Conservation (phyloP, 1,140 invertebrate species). For the Dreissena polymorpha region DNA sequence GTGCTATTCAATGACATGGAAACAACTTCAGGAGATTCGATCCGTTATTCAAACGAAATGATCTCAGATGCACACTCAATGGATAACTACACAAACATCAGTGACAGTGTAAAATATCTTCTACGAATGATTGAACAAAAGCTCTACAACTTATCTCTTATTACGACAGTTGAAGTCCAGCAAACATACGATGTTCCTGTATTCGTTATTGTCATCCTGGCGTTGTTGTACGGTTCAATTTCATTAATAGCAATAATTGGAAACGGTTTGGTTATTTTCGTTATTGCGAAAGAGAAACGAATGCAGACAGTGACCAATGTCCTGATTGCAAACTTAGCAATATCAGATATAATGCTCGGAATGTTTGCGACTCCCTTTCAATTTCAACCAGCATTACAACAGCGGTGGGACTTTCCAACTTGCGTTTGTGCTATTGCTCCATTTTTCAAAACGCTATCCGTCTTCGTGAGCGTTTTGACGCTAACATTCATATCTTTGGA, state of each 20-base stretch:
- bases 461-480: slow-evolving; percentile 91
- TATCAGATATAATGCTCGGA: slow-evolving; percentile 75
- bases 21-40: too few species aligned
- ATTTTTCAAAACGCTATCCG: slow-evolving; percentile 87
- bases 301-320: slow-evolving; percentile 92
- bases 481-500: slow-evolving; percentile 90
- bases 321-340: slow-evolving; percentile 83
- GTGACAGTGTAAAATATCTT: too few species aligned
- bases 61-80: too few species aligned
- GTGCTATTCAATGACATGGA: too few species aligned
- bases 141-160: too few species aligned
- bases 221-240: slow-evolving; percentile 90
- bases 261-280: slow-evolving; percentile 90
- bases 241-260: slow-evolving; percentile 89
- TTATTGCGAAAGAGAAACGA: slow-evolving; percentile 83
- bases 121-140: too few species aligned
- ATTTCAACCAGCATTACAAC: slow-evolving; percentile 91
- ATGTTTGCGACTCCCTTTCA: slow-evolving; percentile 83
- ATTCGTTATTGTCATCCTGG: slow-evolving; percentile 87
- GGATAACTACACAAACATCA: too few species aligned
- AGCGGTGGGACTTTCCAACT: slow-evolving; percentile 89
- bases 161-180: too few species aligned
- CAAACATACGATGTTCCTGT: slow-evolving; percentile 86
- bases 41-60: too few species aligned
- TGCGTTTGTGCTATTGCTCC: slow-evolving; percentile 92